Evolutionary conservation across 2,888 invertebrate genomes (phyloP).

Genomic region (Aleiodes testaceus): DNA sequence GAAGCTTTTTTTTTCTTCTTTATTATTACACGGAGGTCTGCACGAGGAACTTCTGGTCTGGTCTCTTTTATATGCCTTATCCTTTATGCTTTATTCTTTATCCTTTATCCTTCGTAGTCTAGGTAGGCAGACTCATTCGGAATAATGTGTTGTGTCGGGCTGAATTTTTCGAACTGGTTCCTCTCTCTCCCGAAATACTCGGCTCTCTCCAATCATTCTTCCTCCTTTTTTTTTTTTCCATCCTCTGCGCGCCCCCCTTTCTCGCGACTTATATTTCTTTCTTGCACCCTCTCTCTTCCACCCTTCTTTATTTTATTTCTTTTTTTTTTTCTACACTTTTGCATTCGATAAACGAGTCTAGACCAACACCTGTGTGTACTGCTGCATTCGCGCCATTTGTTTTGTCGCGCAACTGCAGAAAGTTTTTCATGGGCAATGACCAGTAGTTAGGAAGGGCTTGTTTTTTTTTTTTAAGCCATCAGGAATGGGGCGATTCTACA

Average conservation of each 20-base stretch:
- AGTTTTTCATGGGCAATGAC: slow-evolving; percentile 25
- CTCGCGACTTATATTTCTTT: slow-evolving; percentile 38
- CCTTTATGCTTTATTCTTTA: slow-evolving; percentile 63
- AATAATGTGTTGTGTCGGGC: slow-evolving; percentile 56
- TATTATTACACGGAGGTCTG: slow-evolving; percentile 43
- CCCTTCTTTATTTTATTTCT: slow-evolving; percentile 26
- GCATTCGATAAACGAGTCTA: slow-evolving; percentile 67
- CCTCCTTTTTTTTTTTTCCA: slow-evolving; percentile 45
- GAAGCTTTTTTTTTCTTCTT: slow-evolving; percentile 36
- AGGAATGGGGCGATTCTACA: slow-evolving; percentile 13
- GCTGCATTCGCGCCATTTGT: slow-evolving; percentile 58
- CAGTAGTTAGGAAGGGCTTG: slow-evolving; percentile 20
- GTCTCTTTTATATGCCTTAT: slow-evolving; percentile 62
- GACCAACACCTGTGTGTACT: slow-evolving; percentile 71
- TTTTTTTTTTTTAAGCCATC: not conserved
- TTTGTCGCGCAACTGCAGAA: slow-evolving; percentile 56
- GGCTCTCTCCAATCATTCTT: slow-evolving; percentile 57
- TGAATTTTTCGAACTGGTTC: slow-evolving; percentile 64
- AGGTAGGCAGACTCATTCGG: slow-evolving; percentile 52
- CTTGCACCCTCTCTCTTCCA: slow-evolving; percentile 53
- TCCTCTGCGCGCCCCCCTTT: slow-evolving; percentile 46
- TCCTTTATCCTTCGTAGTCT: slow-evolving; percentile 58
- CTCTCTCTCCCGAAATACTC: slow-evolving; percentile 43
- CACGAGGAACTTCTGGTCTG: slow-evolving; percentile 53
- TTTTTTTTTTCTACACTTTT: slow-evolving; percentile 48